Base-by-base conservation (phyloP, 2,797 vertebrate species). In the Neoniphon sammara region DNA sequence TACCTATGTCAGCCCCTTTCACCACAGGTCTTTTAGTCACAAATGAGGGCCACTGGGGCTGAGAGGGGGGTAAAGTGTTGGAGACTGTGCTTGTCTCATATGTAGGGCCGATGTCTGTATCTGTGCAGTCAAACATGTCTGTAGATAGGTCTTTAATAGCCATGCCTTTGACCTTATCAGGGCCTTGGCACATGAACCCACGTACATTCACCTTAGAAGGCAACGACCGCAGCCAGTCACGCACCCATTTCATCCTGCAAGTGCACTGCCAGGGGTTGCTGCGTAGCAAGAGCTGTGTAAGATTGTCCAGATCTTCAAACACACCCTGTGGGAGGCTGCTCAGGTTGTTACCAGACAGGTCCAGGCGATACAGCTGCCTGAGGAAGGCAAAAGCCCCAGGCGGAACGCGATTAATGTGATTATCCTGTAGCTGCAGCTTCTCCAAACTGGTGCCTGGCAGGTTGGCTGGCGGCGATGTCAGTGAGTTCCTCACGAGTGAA, bases 221-320 rank as follows among this genome's bases (percentile, higher is more conserved):
- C 80, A 99, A 78, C 0, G 95, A 95, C 21, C 97, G 95, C 67
- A 99, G 90, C 98, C 98, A 99, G 89, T 99, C 97, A 0, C 97
- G 96, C 14, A 99, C 97, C 98, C 98, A 99, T 91, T 97, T 99
- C 97, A 99, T 98, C 86, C 95, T 95, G 93, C 98, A 99, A 44
- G 95, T 97, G 30, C 98, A 99, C 68, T 98, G 94, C 98, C 98
- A 99, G 0, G 98, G 98, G 88, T 99, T 99, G 95, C 96, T 99
- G 75, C 98, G 96, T 73, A 99, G 94, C 85, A 99, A 95, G 75
- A 99, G 93, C 52, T 99, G 98, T 64, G 97, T 99, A 85, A 99
- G 97, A 89, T 99, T 99, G 94, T 99, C 98, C 93, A 99, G 94
- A 85, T 98, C 97, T 81, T 99, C 97, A 72, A 99, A 99, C 65